Evolutionary conservation across 2,113 vertebrate species (phyloP), one percentile per base, ranked within the genome.

Genomic region (Anas platyrhynchos): DNA sequence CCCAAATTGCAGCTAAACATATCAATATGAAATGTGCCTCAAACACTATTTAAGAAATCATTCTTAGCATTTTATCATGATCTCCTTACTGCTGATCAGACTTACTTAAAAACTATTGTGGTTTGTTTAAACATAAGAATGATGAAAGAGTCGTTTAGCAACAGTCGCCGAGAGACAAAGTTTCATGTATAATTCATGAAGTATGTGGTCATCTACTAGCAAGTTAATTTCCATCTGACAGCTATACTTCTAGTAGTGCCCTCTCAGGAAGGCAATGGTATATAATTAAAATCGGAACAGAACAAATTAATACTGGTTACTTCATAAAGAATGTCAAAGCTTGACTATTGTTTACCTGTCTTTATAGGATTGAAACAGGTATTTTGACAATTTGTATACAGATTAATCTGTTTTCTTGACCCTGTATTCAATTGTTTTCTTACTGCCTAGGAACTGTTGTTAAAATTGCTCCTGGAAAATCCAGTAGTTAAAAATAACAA

Each of bases 131-230:
- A 97, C 93, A 54, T 88, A 96, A 94, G 92, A 96, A 95, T 84
- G 96, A 97, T 97, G 96, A 98, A 97, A 98, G 96, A 92, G 93
- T 97, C 96, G 97, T 97, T 97, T 96, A 97, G 95, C 93, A 96
- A 97, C 91, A 97, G 97, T 95, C 97, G 97, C 94, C 14, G 34
- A 94, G 97, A 97, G 97, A 97, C 96, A 96, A 97, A 96, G 96
- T 97, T 97, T 97, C 96, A 98, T 98, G 97, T 97, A 97, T 98
- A 98, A 98, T 98, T 98, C 97, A 98, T 98, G 95, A 98, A 96
- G 76, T 92, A 32, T 91, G 11, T 97, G 97, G 98, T 98, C 98
- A 98, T 96, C 97, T 96, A 93, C 96, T 88, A 88, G 97, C 94
- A 98, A 97, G 98, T 98, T 98, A 96, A 98, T 98, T 97, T 98